These are phyloP conservation scores for Peromyscus maniculatus DNA, from an alignment of 2,113 vertebrate genomes.

Conservation along the genomic window DNA sequence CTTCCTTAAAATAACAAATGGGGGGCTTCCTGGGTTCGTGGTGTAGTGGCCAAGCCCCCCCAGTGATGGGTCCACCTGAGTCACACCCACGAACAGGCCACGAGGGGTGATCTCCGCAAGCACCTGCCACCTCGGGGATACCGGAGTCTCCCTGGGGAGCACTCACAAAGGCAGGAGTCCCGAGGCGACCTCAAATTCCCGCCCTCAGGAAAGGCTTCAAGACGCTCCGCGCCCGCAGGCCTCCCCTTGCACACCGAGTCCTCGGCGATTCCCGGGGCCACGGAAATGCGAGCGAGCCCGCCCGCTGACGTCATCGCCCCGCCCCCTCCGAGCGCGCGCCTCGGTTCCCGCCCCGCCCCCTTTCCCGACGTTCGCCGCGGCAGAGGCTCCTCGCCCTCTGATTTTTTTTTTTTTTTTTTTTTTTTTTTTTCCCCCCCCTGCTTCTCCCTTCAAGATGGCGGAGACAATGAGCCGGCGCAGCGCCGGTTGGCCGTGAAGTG, in stretches of 20 bases:
- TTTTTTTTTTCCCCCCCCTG: background rate
- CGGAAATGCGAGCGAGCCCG: background rate
- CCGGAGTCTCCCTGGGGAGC: background rate
- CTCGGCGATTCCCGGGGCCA: background rate
- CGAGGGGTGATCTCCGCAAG: background rate
- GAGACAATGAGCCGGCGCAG: slow-evolving; percentile 85
- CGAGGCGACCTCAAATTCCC: background rate
- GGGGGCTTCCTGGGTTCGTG: background rate
- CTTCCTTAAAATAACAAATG: background rate
- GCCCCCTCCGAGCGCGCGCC: background rate
- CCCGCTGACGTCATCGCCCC: slow-evolving; percentile 63
- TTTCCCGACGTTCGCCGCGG: slow-evolving; percentile 70
- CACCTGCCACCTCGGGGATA: background rate
- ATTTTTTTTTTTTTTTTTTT: background rate
- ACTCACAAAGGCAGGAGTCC: background rate
- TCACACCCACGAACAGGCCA: background rate
- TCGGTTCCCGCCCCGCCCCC: slow-evolving; percentile 21
- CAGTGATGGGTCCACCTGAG: background rate
- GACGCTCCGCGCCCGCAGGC: fast-evolving
- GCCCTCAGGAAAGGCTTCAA: background rate
- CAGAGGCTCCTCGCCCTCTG: slow-evolving; percentile 43
- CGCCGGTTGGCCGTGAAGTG: slow-evolving; percentile 71
- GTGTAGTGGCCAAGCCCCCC: background rate
- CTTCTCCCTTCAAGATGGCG: slow-evolving; percentile 85
- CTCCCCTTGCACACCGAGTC: fast-evolving